Percentiles rank a stretch among this genome's conserved stretches.
Evolutionary conservation across 2,888 invertebrate genomes (phyloP).

Genomic region (Chrysotoxum bicinctum): DNA sequence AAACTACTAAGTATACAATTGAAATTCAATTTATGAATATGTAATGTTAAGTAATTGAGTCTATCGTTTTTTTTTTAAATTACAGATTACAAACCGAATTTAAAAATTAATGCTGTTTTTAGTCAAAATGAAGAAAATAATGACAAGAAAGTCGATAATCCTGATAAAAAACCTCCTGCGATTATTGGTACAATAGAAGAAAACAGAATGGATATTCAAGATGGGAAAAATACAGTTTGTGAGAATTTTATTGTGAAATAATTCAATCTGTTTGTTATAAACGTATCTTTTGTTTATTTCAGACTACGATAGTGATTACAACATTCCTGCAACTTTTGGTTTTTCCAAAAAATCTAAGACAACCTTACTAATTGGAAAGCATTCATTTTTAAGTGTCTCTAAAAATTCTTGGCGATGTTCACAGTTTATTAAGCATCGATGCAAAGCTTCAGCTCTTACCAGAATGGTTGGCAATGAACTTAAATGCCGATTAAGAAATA

Average conservation of each 20-base stretch:
- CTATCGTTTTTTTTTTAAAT: not conserved
- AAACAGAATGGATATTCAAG: not conserved
- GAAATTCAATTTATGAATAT: not conserved
- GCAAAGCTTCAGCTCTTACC: constrained; percentile 74
- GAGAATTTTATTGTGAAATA: not conserved
- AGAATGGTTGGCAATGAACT: constrained; percentile 74
- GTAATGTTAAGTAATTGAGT: not conserved
- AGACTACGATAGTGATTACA: not conserved
- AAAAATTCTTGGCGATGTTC: constrained; percentile 74
- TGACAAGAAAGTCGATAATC: too few species aligned
- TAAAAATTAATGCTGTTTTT: not conserved
- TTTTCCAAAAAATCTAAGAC: constrained; percentile 25
- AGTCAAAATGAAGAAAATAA: not conserved
- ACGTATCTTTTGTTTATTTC: not conserved
- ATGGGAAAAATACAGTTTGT: not conserved
- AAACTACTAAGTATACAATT: too few species aligned
- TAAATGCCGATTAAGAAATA: constrained; percentile 74
- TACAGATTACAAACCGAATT: not conserved
- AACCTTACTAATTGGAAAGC: constrained; percentile 18
- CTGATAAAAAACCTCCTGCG: not conserved
- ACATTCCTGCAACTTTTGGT: constrained; percentile 29
- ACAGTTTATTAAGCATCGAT: constrained; percentile 71
- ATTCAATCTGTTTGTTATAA: not conserved
- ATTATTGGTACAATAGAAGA: not conserved
- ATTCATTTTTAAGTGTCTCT: constrained; percentile 29